Evolutionary conservation across 2,113 vertebrate genomes (phyloP).

Genomic region (Ageneiosus marmoratus): DNA sequence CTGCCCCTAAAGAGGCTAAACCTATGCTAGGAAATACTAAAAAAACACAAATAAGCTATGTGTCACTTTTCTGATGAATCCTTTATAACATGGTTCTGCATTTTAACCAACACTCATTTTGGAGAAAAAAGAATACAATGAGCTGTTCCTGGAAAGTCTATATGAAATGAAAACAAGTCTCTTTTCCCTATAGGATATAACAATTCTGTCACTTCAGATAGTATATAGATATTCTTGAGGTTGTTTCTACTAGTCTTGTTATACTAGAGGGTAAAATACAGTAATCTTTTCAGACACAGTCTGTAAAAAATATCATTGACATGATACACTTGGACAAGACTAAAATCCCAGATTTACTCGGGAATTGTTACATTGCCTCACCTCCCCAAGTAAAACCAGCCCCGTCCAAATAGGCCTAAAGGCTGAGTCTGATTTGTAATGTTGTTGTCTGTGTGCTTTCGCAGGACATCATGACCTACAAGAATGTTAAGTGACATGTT

Average conservation of each 20-base stretch:
- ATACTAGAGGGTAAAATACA: background rate
- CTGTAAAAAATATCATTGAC: background rate
- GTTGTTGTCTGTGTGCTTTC: background rate
- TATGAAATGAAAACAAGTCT: background rate
- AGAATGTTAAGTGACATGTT: slow-evolving; percentile 7
- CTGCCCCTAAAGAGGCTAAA: background rate
- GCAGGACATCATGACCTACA: slow-evolving; percentile 1
- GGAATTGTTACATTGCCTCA: background rate
- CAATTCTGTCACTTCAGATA: background rate
- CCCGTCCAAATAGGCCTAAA: background rate
- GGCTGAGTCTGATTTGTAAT: background rate
- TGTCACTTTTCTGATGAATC: background rate
- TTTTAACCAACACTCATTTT: background rate
- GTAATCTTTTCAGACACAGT: background rate
- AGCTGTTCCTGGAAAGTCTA: background rate
- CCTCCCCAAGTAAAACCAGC: background rate
- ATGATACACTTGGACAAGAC: background rate
- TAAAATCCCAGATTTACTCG: background rate
- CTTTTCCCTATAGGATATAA: background rate
- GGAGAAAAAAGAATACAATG: background rate
- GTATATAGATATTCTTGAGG: background rate
- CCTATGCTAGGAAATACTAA: background rate
- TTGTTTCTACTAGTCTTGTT: background rate
- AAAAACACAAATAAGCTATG: background rate
- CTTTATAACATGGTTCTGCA: background rate